phyloP scores from a whole-genome alignment of 2,797 vertebrate genomes.

The Eulemur albifrons region DNA sequence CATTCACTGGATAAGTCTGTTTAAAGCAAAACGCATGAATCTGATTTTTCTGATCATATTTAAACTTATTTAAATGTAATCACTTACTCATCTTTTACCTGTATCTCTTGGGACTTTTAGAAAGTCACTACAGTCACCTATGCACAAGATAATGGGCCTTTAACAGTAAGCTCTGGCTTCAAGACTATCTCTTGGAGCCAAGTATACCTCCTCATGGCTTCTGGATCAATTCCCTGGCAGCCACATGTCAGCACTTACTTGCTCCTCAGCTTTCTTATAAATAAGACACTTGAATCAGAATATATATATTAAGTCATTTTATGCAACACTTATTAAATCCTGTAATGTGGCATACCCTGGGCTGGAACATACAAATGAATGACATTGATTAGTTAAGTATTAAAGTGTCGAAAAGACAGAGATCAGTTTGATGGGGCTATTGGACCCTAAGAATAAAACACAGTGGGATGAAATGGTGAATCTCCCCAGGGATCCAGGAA shows the following conservation, averaged over 20 bases:
- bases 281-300: not conserved
- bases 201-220: not conserved
- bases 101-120: not conserved
- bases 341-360: not conserved
- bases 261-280: not conserved
- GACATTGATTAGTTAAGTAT: not conserved
- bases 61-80: conserved; percentile 54
- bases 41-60: conserved; percentile 58
- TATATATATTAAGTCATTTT: not conserved
- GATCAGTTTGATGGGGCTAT: not conserved
- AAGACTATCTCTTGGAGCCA: not conserved
- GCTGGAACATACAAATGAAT: not conserved
- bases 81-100: conserved; percentile 28
- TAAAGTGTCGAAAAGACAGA: not conserved
- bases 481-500: not conserved
- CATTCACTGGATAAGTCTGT: conserved; percentile 12
- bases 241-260: not conserved
- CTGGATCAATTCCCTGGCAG: not conserved
- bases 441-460: not conserved
- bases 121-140: not conserved
- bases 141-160: not conserved
- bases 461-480: not conserved
- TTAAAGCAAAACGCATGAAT: conserved; percentile 43
- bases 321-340: not conserved
- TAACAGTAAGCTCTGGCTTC: not conserved